These are phyloP conservation scores for Phocides pigmalion DNA, from an alignment of 1,140 invertebrate species.

Conservation along the genomic window DNA sequence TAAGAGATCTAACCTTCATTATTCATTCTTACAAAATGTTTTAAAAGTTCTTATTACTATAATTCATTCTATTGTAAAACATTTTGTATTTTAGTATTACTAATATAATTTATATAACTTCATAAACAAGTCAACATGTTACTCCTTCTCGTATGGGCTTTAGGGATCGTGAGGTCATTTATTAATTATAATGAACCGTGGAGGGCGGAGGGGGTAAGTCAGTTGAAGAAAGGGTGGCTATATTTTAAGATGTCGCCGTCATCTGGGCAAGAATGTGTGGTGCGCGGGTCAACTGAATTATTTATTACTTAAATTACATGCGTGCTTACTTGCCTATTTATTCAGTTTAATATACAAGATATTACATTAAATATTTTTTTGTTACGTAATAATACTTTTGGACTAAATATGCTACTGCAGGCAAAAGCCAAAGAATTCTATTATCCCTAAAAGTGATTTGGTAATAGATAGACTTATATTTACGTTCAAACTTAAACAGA, in stretches of 20 bases:
- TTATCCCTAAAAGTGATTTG: too few relatives aligned
- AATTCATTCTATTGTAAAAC: background rate
- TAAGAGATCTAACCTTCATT: too few relatives aligned
- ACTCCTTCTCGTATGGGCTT: conserved; percentile 39
- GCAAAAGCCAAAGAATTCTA: too few relatives aligned
- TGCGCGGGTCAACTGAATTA: conserved; percentile 58
- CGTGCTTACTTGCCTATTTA: too few relatives aligned
- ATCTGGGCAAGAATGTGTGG: conserved; percentile 73
- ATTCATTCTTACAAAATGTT: too few relatives aligned
- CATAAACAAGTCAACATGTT: conserved; percentile 35
- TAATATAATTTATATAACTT: conserved; percentile 33
- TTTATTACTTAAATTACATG: conserved; percentile 58
- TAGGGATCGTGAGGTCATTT: conserved; percentile 71
- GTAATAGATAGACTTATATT: too few relatives aligned
- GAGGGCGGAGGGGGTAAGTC: conserved; percentile 55
- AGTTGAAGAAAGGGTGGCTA: conserved; percentile 75
- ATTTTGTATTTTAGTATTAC: background rate
- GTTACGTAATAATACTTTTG: too few relatives aligned
- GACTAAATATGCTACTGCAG: too few relatives aligned
- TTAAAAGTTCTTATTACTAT: too few relatives aligned
- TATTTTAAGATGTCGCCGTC: conserved; percentile 80
- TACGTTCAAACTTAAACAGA: too few relatives aligned
- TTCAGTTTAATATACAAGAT: too few relatives aligned
- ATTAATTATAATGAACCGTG: conserved; percentile 75
- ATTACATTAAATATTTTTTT: too few relatives aligned